Conservation (phyloP, 2,888 invertebrate genomes). For the Apodemia arnacis region DNA sequence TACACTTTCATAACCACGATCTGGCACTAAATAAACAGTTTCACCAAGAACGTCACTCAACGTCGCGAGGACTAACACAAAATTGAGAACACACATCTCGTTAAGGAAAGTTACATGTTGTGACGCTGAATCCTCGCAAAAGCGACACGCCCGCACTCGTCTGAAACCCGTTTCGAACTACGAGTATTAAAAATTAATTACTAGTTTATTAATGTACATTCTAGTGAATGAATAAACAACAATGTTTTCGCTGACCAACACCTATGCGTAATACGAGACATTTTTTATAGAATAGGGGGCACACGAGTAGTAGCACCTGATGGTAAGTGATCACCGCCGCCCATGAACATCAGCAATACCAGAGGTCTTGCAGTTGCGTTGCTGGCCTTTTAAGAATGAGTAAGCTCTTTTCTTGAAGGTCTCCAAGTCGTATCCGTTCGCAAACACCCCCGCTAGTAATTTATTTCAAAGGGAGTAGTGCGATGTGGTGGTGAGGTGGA, state of each 20-base stretch:
- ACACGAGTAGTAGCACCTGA: too few species aligned
- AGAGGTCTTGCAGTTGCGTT: too few species aligned
- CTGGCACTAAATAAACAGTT: not conserved
- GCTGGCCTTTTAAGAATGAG: too few species aligned
- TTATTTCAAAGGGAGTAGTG: too few species aligned
- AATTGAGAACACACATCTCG: constrained; percentile 4
- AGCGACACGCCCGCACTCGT: constrained; percentile 8
- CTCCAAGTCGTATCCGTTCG: too few species aligned
- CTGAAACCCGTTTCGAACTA: constrained; percentile 19
- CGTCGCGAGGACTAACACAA: not conserved
- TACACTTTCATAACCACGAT: not conserved
- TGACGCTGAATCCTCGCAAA: constrained; percentile 3
- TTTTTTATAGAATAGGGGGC: too few species aligned
- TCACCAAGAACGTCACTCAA: constrained; percentile 13
- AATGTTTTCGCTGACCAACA: not conserved
- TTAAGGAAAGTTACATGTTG: constrained; percentile 7
- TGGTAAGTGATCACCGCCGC: too few species aligned
- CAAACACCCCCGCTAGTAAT: too few species aligned
- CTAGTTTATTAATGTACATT: constrained; percentile 18
- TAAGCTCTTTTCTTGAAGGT: too few species aligned
- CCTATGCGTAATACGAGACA: not conserved
- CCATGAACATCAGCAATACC: too few species aligned
- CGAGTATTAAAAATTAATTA: constrained; percentile 1
- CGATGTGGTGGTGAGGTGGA: too few species aligned
- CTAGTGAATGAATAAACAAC: constrained; percentile 20